phyloP scores from a whole-genome alignment of 2,888 invertebrate genomes.

The Chloroclystis v-ata region DNA sequence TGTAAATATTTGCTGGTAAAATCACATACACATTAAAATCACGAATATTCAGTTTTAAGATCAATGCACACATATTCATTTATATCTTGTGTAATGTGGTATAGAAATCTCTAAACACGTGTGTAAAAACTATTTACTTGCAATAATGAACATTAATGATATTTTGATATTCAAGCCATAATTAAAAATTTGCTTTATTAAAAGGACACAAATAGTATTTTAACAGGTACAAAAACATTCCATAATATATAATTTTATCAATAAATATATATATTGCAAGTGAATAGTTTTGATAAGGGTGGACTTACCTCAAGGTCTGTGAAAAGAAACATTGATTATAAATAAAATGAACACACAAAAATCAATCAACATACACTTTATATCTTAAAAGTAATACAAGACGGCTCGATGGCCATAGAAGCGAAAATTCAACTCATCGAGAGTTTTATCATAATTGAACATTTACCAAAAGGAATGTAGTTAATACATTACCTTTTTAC shows the following conservation, averaged over 20 bases:
- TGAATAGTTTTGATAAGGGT: slow-evolving; percentile 40
- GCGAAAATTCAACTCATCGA: slow-evolving; percentile 43
- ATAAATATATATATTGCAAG: slow-evolving; percentile 12
- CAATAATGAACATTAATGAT: neutral
- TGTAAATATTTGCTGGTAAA: too few species aligned
- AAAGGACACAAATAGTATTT: too few species aligned
- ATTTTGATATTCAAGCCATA: too few species aligned
- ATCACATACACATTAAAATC: too few species aligned
- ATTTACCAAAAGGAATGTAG: slow-evolving; percentile 60
- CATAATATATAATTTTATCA: too few species aligned
- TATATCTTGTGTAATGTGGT: neutral
- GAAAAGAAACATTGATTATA: slow-evolving; percentile 70
- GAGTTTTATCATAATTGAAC: slow-evolving; percentile 47
- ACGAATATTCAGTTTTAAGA: slow-evolving; percentile 1
- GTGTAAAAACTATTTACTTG: too few species aligned
- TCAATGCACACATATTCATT: slow-evolving; percentile 16
- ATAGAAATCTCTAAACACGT: too few species aligned
- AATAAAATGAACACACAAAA: slow-evolving; percentile 74
- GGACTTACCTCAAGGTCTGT: slow-evolving; percentile 70
- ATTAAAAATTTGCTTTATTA: too few species aligned
- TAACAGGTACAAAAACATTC: too few species aligned
- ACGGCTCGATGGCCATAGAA: slow-evolving; percentile 46
- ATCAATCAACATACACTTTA: slow-evolving; percentile 78
- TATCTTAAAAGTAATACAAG: slow-evolving; percentile 75
- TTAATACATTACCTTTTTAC: slow-evolving; percentile 60